Base-by-base conservation (phyloP, 2,113 vertebrate genomes). In the Gobio gobio region DNA sequence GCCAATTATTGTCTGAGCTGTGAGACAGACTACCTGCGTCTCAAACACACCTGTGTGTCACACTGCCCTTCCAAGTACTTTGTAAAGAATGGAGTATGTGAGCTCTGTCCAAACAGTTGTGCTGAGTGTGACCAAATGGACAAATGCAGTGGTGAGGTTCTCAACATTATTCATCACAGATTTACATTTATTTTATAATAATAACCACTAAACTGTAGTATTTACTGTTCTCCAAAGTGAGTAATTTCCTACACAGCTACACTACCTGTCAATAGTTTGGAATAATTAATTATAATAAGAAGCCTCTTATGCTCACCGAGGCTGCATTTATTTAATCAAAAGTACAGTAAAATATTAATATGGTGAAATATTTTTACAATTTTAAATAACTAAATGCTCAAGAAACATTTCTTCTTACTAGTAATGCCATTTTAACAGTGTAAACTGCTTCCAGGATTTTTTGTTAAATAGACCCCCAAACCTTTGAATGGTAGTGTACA, bases 1-100 rank as follows among this genome's bases (percentile, higher is more conserved):
- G 86, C 96, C 77, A 92, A 90, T 64, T 87, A 91, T 88, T 99
- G 98, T 89, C 89, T 92, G 22, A 95, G 94, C 73, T 99, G 98
- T 83, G 47, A 93, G 83, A 86, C 10, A 10, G 88, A 85, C 0
- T 91, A 94, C 24, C 75, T 97, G 78, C 89, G 97, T 72, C 85
- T 95, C 26, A 83, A 93, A 0, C 84, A 91, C 84, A 82, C 82
- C 9, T 99, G 98, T 90, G 87, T 72, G 87, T 3, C 61, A 22
- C 54, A 84, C 20, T 99, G 98, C 85, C 94, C 95, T 0, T 45
- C 92, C 2, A 94, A 90, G 6, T 91, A 95, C 51, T 96, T 96
- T 87, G 87, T 92, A 0, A 61, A 90, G 58, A 91, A 94, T 10
- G 94, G 92, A 9, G 84, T 91, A 78, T 99, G 98, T 79, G 90